Percentiles rank a stretch among this genome's conserved stretches.
Evolutionary conservation across 53 echinoderm and acorn worm genomes (phyloP).

Genomic region (Apostichopus leukothele): DNA sequence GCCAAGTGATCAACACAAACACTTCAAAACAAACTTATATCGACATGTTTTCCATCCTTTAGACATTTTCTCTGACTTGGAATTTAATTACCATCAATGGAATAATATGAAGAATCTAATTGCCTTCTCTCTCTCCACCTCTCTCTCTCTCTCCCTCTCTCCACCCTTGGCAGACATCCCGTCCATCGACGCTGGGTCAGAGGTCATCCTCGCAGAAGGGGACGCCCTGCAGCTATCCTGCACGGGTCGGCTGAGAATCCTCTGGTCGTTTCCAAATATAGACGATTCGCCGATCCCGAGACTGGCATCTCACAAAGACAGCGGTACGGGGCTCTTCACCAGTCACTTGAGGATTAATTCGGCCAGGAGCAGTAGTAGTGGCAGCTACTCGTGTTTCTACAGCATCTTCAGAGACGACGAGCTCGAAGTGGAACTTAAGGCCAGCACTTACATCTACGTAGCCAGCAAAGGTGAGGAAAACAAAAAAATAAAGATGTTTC

Average conservation of each 20-base stretch:
- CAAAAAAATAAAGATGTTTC: too few relatives aligned
- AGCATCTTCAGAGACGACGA: constrained; percentile 10
- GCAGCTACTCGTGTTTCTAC: constrained; percentile 36
- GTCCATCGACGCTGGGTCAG: constrained; percentile 5
- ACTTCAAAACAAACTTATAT: too few relatives aligned
- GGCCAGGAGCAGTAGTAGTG: constrained; percentile 2
- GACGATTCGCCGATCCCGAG: constrained; percentile 1
- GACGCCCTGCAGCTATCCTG: constrained; percentile 12
- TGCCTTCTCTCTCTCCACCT: too few relatives aligned
- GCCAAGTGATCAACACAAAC: too few relatives aligned
- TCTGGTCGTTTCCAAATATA: constrained; percentile 36
- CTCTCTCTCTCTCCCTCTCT: background rate
- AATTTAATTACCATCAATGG: too few relatives aligned
- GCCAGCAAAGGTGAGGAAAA: background rate
- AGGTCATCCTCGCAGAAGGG: constrained; percentile 23
- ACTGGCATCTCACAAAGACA: constrained; percentile 4
- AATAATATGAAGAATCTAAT: too few relatives aligned
- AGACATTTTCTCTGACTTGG: too few relatives aligned
- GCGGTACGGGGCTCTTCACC: background rate
- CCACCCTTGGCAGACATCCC: background rate
- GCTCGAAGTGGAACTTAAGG: background rate
- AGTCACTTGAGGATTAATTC: background rate
- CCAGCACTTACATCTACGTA: constrained; percentile 28
- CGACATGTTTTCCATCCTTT: too few relatives aligned
- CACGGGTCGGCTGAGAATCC: constrained; percentile 21